Base-by-base conservation (phyloP, 2,797 vertebrate species). In the Syncerus caffer region DNA sequence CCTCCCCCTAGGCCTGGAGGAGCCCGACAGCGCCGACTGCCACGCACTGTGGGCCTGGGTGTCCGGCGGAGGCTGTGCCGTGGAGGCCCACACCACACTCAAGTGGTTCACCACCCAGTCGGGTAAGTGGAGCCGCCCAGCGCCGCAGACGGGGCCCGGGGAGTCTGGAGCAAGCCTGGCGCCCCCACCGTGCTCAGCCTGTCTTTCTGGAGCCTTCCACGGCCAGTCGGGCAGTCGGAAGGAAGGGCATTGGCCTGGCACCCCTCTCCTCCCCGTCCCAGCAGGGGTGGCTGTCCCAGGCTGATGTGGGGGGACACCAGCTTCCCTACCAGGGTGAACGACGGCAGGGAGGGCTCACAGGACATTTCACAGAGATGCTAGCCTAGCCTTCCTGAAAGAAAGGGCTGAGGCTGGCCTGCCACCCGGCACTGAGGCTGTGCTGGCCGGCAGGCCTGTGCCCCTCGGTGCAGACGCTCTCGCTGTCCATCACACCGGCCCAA, bases 11-110 rank as follows among this genome's bases (percentile, higher is more conserved):
- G 99, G 99, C 50, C 92, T 99, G 62, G 99, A 99, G 60, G 99
- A 99, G 21, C 99, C 96, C 2, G 99, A 99, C 0, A 99, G 98
- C 9, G 76, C 97, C 0, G 99, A 99, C 0, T 99, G 99, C 92
- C 99, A 99, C 97, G 99, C 99, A 0, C 96, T 99, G 92, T 99
- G 99, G 99, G 99, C 99, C 31, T 99, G 99, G 99, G 99, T 99
- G 93, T 99, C 99, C 0, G 99, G 99, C 16, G 99, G 99, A 71
- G 99, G 99, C 98, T 99, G 99, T 47, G 98, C 98, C 0, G 99
- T 99, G 21, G 99, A 99, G 97, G 98, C 98, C 11, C 99, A 99
- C 97, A 98, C 98, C 38, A 98, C 98, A 0, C 98, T 99, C 92
- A 99, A 97, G 97, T 99, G 99, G 99, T 99, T 99, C 98, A 99